Evolutionary conservation across 1,140 invertebrate species (phyloP), one percentile per base, ranked within the genome.

Genomic region (Aphaenogaster floridana): DNA sequence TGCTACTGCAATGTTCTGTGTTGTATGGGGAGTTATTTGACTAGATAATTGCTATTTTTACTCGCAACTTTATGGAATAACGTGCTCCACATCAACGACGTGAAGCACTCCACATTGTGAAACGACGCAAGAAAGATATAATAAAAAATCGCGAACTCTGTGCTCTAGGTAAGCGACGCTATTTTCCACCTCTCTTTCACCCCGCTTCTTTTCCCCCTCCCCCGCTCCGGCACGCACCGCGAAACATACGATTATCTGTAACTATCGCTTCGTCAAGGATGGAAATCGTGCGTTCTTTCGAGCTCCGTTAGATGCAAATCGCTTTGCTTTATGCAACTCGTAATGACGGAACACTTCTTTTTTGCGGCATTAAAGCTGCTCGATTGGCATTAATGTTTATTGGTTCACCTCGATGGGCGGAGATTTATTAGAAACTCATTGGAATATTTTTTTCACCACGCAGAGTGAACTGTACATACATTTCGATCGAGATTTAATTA

Each of bases 271-370:
- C 21, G 64, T 7, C 64, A 71, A 81, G 79, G 39, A 68, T 79
- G n/a, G 34, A 81, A 81, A 71, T 71, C 15, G n/a, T 21, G 5
- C 36, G 61, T 80, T 80, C 34, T 80, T 80, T 68, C 39, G 39
- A 80, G 8, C 8, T 42, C 34, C 1, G 17, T 0, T 39, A 11
- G n/a, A 69, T 54, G 78, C 36, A 69, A 81, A 71, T 71, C 9
- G 50, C 13, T 5, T 69, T 80, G 15, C 5, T 45, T 57, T 81
- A 81, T 17, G 79, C 79, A 81, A 71, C 7, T 45, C 9, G 5
- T 54, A 68, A 68, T 21, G 34, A 50, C 11, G 13, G 74, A 59
- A 61, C 5, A 63, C 15, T 28, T 9, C 3, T 81, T 81, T 68
- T 66, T 39, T 71, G 36, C 34, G 3, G 3, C 34, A 11, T 68